These are phyloP conservation scores for Clarias batrachus DNA, from an alignment of 2,113 vertebrate species.

Conservation along the genomic window DNA sequence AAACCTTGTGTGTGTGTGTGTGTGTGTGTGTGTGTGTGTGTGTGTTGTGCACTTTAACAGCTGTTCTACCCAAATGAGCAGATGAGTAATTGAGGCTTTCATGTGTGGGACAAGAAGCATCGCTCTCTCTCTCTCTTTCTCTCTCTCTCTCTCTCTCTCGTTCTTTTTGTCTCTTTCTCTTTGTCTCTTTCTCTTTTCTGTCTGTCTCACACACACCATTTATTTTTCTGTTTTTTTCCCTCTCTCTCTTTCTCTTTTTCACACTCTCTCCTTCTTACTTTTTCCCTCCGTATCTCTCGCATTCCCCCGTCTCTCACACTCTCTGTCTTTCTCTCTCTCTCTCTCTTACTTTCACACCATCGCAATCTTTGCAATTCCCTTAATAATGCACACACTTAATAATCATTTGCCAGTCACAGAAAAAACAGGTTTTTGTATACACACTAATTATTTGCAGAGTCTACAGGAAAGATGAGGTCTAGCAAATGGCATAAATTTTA, in stretches of 20 bases:
- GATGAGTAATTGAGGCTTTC: conserved; percentile 48
- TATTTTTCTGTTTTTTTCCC: neutral
- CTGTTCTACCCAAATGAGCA: conserved; percentile 41
- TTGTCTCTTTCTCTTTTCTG: conserved; percentile 18
- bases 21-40: conserved; percentile 6
- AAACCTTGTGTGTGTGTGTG: conserved; percentile 6
- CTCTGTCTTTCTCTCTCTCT: neutral
- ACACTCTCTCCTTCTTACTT: no score
- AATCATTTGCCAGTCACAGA: neutral
- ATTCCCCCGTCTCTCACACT: neutral
- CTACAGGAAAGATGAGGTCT: no score
- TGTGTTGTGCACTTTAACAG: conserved; percentile 12
- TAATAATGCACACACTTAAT: neutral
- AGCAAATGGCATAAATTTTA: no score
- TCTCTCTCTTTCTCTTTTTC: neutral
- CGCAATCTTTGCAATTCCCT: neutral
- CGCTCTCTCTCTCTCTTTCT: neutral
- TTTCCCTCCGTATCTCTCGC: neutral
- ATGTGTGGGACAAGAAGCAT: conserved; percentile 18
- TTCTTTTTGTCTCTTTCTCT: neutral
- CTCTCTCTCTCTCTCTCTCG: neutral
- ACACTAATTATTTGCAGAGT: no score
- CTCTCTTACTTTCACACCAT: neutral
- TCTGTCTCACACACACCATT: neutral
- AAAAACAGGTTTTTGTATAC: neutral